A percentile compares a stretch with the other conserved stretches of the same genome.
phyloP scores from a whole-genome alignment of 2,888 invertebrate species.

The Phanerotoma sp. region DNA sequence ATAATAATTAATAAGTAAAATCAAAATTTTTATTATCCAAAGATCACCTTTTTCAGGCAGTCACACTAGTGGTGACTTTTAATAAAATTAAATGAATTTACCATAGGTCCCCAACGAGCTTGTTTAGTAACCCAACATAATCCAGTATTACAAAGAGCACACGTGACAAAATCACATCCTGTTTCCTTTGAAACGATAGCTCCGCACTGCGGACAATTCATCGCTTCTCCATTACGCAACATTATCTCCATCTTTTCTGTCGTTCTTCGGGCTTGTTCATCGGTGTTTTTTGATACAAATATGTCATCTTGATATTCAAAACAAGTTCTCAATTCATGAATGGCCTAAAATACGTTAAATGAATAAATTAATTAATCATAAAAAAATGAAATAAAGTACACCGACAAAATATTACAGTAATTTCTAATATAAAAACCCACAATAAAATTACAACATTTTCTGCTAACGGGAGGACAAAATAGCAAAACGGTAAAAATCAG shows the following conservation, averaged over 20 bases:
- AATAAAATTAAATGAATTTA: neutral
- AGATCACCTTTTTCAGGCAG: no score
- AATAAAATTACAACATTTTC: no score
- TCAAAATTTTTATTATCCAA: no score
- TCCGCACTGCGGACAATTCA: neutral
- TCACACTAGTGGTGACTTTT: no score
- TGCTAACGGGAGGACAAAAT: no score
- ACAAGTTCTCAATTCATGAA: neutral
- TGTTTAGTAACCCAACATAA: neutral
- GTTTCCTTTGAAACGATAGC: neutral
- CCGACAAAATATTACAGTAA: no score
- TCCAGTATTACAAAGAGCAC: neutral
- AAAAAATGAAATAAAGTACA: neutral
- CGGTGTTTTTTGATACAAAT: neutral
- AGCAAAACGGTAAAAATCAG: no score
- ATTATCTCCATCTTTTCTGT: neutral
- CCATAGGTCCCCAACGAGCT: conserved; percentile 2
- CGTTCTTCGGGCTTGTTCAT: neutral
- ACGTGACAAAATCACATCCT: neutral
- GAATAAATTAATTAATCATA: neutral
- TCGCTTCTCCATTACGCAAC: neutral
- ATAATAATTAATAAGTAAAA: no score
- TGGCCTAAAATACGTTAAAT: neutral
- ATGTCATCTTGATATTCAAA: neutral
- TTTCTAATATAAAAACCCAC: no score